A percentile compares a stretch with the other conserved stretches of the same genome.
These are phyloP conservation scores for Xiphias gladius DNA, from an alignment of 2,113 vertebrate genomes.

Conservation along the genomic window DNA sequence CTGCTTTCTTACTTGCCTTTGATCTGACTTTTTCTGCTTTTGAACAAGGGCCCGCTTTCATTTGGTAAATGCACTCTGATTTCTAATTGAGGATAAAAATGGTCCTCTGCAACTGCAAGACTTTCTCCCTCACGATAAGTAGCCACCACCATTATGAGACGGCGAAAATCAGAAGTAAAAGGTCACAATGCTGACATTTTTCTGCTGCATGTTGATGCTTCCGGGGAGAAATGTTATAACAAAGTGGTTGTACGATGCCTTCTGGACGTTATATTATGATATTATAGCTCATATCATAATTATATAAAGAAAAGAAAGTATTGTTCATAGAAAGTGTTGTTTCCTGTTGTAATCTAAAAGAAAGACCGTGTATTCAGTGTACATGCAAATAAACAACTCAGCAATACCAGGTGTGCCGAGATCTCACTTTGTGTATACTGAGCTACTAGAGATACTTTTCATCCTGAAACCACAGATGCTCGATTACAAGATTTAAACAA, in stretches of 20 bases:
- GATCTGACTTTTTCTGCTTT: conserved; percentile 65
- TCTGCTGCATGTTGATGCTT: background rate
- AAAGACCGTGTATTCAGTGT: background rate
- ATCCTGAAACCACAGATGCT: conserved; percentile 24
- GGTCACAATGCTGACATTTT: conserved; percentile 18
- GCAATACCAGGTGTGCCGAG: background rate
- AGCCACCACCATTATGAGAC: conserved; percentile 32
- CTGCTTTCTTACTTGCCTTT: conserved; percentile 61
- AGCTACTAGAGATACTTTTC: conserved; percentile 10
- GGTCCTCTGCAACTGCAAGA: conserved; percentile 38
- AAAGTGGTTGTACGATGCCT: background rate
- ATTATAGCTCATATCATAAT: background rate
- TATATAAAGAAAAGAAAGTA: background rate
- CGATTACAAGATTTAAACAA: conserved; percentile 12
- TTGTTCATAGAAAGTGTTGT: background rate
- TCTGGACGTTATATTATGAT: background rate
- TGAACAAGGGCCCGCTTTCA: conserved; percentile 65
- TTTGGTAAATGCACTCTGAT: conserved; percentile 69
- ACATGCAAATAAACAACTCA: conserved; percentile 15
- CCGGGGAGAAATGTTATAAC: background rate
- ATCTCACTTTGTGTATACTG: conserved; percentile 19
- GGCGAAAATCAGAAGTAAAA: conserved; percentile 42
- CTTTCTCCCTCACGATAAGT: conserved; percentile 51
- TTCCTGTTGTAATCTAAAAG: background rate
- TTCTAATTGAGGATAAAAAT: conserved; percentile 65